These are phyloP conservation scores for Diadegma fenestrale DNA, from an alignment of 2,888 invertebrate species.

Conservation along the genomic window DNA sequence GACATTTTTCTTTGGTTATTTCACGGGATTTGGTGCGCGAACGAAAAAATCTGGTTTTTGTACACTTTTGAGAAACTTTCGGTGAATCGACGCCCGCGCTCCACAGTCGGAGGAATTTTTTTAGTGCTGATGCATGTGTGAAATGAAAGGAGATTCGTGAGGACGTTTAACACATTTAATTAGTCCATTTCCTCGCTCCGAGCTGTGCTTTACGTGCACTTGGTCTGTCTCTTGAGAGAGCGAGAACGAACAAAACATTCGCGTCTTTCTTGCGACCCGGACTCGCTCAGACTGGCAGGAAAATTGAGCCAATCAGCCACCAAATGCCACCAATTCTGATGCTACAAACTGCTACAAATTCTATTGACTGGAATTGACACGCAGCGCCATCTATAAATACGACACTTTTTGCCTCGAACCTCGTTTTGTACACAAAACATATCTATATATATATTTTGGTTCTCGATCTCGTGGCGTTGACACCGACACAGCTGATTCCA, in stretches of 20 bases:
- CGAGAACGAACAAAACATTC: conserved; percentile 19
- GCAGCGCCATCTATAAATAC: conserved; percentile 61
- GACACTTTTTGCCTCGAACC: neutral
- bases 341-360: neutral
- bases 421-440: too few relatives aligned
- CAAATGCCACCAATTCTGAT: too few relatives aligned
- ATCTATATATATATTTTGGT: neutral
- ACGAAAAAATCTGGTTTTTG: conserved; percentile 3
- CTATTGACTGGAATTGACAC: conserved; percentile 11
- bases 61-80: conserved; percentile 2
- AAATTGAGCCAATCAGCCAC: conserved; percentile 34
- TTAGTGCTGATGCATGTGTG: conserved; percentile 39
- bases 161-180: conserved; percentile 50
- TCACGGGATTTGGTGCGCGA: neutral
- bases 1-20: conserved; percentile 86
- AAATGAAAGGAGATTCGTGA: conserved; percentile 28
- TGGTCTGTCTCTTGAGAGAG: neutral
- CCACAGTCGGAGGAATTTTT: neutral
- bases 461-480: too few relatives aligned
- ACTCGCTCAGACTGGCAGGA: conserved; percentile 13
- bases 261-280: conserved; percentile 31
- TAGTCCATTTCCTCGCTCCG: conserved; percentile 58
- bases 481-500: neutral
- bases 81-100: conserved; percentile 12
- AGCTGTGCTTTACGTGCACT: conserved; percentile 20